Evolutionary conservation across 2,888 invertebrate species (phyloP).

Genomic region (Lymantria monacha): DNA sequence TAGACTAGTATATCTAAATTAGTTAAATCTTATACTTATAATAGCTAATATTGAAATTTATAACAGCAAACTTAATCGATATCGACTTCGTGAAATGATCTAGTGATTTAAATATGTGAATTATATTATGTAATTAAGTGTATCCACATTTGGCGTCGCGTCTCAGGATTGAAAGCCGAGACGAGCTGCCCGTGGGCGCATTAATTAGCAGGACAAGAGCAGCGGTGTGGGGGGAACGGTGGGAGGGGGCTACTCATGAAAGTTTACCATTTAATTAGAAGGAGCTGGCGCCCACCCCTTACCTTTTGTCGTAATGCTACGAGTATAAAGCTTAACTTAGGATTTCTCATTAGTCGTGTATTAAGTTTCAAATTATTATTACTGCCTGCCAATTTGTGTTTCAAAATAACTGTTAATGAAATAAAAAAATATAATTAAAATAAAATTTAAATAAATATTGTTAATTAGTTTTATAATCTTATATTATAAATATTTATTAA

Average conservation of each 20-base stretch:
- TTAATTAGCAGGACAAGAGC: slow-evolving; percentile 70
- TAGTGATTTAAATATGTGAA: no score
- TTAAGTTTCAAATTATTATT: slow-evolving; percentile 50
- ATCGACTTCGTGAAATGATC: no score
- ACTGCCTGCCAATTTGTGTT: neutral
- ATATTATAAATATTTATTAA: no score
- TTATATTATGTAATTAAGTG: no score
- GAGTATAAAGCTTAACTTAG: slow-evolving; percentile 66
- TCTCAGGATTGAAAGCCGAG: slow-evolving; percentile 17
- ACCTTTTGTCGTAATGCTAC: slow-evolving; percentile 70
- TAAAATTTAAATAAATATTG: no score
- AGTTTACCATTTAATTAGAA: slow-evolving; percentile 83
- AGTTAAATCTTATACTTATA: no score
- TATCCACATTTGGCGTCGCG: slow-evolving; percentile 32
- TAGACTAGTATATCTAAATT: no score
- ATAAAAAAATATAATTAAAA: no score
- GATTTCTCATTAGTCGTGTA: slow-evolving; percentile 67
- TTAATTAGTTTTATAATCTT: no score
- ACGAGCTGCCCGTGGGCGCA: slow-evolving; percentile 69
- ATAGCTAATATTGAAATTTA: no score
- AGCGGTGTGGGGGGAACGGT: slow-evolving; percentile 30
- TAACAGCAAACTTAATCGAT: no score
- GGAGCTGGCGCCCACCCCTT: slow-evolving; percentile 59
- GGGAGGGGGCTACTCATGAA: slow-evolving; percentile 67
- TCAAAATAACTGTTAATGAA: no score